These are phyloP conservation scores for Drosophila kambysellisi DNA, from an alignment of 2,888 invertebrate species.

Conservation along the genomic window DNA sequence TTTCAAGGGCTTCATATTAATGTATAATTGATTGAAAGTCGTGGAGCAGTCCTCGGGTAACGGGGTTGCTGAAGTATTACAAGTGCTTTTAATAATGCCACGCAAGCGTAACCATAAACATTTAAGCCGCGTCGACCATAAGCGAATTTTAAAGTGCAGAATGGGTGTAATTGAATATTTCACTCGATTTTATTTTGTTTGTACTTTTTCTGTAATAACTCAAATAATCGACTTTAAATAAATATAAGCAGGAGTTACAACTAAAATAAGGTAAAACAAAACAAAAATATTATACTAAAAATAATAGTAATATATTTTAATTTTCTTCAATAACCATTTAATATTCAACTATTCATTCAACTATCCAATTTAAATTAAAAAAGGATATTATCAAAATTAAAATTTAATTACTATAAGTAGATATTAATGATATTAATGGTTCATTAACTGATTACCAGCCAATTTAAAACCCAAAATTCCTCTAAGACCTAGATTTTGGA, in stretches of 20 bases:
- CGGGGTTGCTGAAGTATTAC: constrained; percentile 17
- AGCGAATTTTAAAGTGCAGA: constrained; percentile 8
- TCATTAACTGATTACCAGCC: neutral
- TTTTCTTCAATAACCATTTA: neutral
- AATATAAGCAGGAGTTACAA: neutral
- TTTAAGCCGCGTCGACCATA: constrained; percentile 4
- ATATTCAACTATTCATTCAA: neutral
- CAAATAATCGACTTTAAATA: neutral
- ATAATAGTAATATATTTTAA: neutral
- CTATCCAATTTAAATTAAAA: neutral
- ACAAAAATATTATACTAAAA: neutral
- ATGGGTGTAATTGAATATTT: neutral
- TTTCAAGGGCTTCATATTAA: constrained; percentile 56
- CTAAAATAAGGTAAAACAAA: neutral
- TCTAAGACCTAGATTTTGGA: neutral
- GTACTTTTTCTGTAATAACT: neutral
- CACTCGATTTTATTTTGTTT: neutral
- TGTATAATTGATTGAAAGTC: constrained; percentile 49
- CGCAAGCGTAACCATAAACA: constrained; percentile 4
- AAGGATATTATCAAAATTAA: neutral
- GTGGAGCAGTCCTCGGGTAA: neutral
- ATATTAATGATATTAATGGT: neutral
- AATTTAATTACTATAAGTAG: neutral
- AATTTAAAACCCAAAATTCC: neutral
- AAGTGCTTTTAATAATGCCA: constrained; percentile 35